A percentile compares a stretch with the other conserved stretches of the same genome.
Conservation (phyloP, 2,888 invertebrate genomes). For the Trichopria drosophilae region DNA sequence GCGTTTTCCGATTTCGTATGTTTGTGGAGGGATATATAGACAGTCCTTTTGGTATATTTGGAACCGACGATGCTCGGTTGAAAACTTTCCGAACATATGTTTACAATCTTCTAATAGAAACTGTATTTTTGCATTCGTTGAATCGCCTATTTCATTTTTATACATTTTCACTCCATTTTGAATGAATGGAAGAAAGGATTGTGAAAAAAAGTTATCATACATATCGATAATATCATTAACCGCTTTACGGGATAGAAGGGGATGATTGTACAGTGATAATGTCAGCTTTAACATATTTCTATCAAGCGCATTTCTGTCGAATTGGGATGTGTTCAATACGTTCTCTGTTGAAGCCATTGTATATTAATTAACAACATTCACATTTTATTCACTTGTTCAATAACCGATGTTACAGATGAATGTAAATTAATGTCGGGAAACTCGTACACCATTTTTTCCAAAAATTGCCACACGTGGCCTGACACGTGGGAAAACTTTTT, state of each 20-base stretch:
- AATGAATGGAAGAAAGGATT: conserved; percentile 17
- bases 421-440: too few relatives aligned
- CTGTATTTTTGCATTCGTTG: conserved; percentile 1
- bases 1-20: conserved; percentile 18
- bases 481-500: too few relatives aligned
- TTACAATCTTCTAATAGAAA: conserved; percentile 10
- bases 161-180: conserved; percentile 10
- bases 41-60: conserved; percentile 8
- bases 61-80: conserved; percentile 15
- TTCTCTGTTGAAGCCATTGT: too few relatives aligned
- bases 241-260: conserved; percentile 18
- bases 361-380: too few relatives aligned
- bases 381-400: too few relatives aligned
- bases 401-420: too few relatives aligned
- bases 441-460: too few relatives aligned
- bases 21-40: conserved; percentile 13
- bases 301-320: conserved; percentile 7
- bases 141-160: conserved; percentile 1
- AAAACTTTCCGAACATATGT: conserved; percentile 9
- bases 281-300: conserved; percentile 14
- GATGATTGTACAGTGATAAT: conserved; percentile 16
- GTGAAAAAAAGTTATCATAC: conserved; percentile 10
- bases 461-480: too few relatives aligned
- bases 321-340: too few relatives aligned
- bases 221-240: conserved; percentile 8